Base-by-base conservation (phyloP, 2,888 invertebrate species). In the Toxonevra muliebris region DNA sequence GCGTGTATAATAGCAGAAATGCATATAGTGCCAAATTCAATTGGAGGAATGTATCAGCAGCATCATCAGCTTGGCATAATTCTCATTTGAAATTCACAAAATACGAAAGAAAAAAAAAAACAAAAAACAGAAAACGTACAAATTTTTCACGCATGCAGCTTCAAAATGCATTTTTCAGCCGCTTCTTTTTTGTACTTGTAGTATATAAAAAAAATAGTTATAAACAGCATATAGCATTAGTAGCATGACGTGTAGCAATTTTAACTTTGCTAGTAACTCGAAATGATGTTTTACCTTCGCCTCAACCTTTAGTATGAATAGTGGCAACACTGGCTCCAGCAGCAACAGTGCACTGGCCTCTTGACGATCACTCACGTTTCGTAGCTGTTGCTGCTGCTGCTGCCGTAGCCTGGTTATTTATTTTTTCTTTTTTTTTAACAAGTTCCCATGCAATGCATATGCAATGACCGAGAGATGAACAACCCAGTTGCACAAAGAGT, bases 301-400 rank as follows among this genome's bases (percentile, higher is more conserved):
- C 30, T 30, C 30, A 30, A 30, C 30, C 30, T 30, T 30, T 30
- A 7, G 62, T 19, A 53, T 53, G 15, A 41, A 53, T 19, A 62
- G 54, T 52, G 62, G 63, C 45, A 13, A 55, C 30, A 62, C 20
- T 42, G 41, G 52, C 45, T 52, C 57, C 61, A 52, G 54, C 65
- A 73, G 74, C 79, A 78, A 74, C 77, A 75, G 64, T 54, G 65
- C 65, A 65, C 52, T 65, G 59, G 65, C 65, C 65, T 65, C 65
- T 65, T 43, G 65, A 65, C 59, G 59, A 30, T 42, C n/a, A 30
- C 48, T 59, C 65, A 65, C 65, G 60, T 55, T 30, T 53, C 63
- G 64, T 68, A 79, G 74, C 76, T 80, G 80, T 76, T 78, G 77
- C 77, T 30, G 30, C 30, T 30, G 30, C 30, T 30, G 30, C 30